phyloP scores from a whole-genome alignment of 2,797 vertebrate genomes.

The Acanthurus leucopareius region DNA sequence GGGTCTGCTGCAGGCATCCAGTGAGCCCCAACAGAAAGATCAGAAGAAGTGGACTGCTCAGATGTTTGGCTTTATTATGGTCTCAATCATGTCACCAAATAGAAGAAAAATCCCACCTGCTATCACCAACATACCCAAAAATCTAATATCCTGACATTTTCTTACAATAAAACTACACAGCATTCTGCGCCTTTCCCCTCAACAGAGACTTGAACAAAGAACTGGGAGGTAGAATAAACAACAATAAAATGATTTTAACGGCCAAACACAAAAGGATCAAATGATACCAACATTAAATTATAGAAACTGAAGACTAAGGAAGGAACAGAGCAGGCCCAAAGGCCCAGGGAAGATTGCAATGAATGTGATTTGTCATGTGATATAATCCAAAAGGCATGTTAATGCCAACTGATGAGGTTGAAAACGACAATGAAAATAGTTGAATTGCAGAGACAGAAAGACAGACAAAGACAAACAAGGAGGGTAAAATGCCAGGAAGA shows the following conservation, averaged over 20 bases:
- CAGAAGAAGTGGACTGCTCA: conserved; percentile 41
- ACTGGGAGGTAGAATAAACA: not conserved
- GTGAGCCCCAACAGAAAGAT: conserved; percentile 47
- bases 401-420: conserved; percentile 32
- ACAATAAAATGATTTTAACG: not conserved
- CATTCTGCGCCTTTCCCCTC: not conserved
- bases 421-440: conserved; percentile 33
- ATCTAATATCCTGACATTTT: not conserved
- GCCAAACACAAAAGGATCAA: conserved; percentile 1
- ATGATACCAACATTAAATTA: not conserved
- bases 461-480: conserved; percentile 8
- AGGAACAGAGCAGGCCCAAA: conserved; percentile 15
- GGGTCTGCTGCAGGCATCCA: conserved; percentile 61
- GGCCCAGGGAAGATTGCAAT: conserved; percentile 27
- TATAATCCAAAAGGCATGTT: conserved; percentile 11
- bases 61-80: conserved; percentile 34
- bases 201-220: not conserved
- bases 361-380: conserved; percentile 34
- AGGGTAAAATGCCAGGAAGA: conserved; percentile 6
- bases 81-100: conserved; percentile 23
- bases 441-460: conserved; percentile 11
- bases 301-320: conserved; percentile 13
- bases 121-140: conserved; percentile 7
- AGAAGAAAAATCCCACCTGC: conserved; percentile 42
- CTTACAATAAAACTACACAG: not conserved